Percentiles rank a stretch among this genome's conserved stretches.
Evolutionary conservation across 2,113 vertebrate species (phyloP).

Genomic region (Cercocebus atys): DNA sequence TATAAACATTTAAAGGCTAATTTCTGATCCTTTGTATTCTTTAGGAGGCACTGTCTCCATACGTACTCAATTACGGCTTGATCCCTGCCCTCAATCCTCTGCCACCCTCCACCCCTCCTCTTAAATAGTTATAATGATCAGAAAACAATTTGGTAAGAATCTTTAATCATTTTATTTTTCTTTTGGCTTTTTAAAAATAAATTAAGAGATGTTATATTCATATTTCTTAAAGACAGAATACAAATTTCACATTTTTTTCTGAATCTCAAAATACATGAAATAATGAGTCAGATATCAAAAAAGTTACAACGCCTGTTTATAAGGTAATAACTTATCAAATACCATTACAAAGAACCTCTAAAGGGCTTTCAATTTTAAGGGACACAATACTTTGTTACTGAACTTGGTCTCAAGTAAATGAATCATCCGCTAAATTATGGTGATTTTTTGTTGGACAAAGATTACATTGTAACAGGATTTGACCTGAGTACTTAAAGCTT

Average conservation of each 20-base stretch:
- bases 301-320: slow-evolving; percentile 55
- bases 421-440: slow-evolving; percentile 7
- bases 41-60: slow-evolving; percentile 48
- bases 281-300: slow-evolving; percentile 55
- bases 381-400: slow-evolving; percentile 39
- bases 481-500: slow-evolving; percentile 56
- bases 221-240: slow-evolving; percentile 51
- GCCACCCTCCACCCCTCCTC: slow-evolving; percentile 40
- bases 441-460: slow-evolving; percentile 44
- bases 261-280: slow-evolving; percentile 59
- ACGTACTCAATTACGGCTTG: background rate
- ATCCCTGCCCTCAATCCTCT: background rate
- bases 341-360: slow-evolving; percentile 67
- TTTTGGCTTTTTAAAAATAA: slow-evolving; percentile 39
- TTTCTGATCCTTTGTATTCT: slow-evolving; percentile 43
- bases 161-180: slow-evolving; percentile 29
- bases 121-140: slow-evolving; percentile 47
- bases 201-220: slow-evolving; percentile 25
- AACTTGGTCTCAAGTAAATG: slow-evolving; percentile 50
- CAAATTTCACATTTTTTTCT: slow-evolving; percentile 31
- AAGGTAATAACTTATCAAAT: slow-evolving; percentile 64
- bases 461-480: slow-evolving; percentile 59
- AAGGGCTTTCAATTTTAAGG: slow-evolving; percentile 33
- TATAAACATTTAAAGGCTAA: slow-evolving; percentile 36
- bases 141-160: slow-evolving; percentile 56